Evolutionary conservation across 30 jellyfish, hydroid and myxozoan genomes (phyloP).

Genomic region (Aurelia coerulea): DNA sequence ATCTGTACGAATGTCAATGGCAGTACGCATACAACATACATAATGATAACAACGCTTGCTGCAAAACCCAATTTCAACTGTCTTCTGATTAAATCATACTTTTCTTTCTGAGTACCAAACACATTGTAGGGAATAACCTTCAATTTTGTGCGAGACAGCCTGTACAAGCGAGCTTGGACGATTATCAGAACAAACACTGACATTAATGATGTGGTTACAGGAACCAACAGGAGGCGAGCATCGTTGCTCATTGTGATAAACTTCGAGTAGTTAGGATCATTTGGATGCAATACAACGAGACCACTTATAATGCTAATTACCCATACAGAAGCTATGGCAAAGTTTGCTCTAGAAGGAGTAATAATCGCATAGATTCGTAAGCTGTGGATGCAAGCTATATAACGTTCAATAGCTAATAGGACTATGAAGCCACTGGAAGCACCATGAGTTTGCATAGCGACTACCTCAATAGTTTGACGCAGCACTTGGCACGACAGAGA

Average conservation of each 20-base stretch:
- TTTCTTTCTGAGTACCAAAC: not conserved
- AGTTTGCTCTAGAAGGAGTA: not conserved
- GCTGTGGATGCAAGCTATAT: slow-evolving; percentile 35
- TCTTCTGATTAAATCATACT: not conserved
- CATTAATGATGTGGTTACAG: too few species aligned
- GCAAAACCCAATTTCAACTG: slow-evolving; percentile 18
- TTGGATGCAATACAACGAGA: not conserved
- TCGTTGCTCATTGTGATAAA: not conserved
- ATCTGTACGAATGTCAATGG: too few species aligned
- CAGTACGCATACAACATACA: too few species aligned
- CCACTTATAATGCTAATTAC: not conserved
- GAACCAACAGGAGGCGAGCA: not conserved
- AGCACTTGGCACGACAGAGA: not conserved
- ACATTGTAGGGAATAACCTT: not conserved
- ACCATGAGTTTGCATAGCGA: not conserved
- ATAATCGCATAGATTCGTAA: slow-evolving; percentile 9
- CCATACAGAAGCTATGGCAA: not conserved
- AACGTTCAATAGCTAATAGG: slow-evolving; percentile 19
- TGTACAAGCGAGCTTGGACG: slow-evolving; percentile 14
- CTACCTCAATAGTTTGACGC: not conserved
- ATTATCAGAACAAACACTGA: not conserved
- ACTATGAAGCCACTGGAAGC: slow-evolving; percentile 22
- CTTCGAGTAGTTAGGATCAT: not conserved
- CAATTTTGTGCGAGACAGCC: not conserved
- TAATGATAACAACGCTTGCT: not conserved